Base-by-base conservation (phyloP, 2,797 vertebrate genomes). In the Buphagus erythrorhynchus region DNA sequence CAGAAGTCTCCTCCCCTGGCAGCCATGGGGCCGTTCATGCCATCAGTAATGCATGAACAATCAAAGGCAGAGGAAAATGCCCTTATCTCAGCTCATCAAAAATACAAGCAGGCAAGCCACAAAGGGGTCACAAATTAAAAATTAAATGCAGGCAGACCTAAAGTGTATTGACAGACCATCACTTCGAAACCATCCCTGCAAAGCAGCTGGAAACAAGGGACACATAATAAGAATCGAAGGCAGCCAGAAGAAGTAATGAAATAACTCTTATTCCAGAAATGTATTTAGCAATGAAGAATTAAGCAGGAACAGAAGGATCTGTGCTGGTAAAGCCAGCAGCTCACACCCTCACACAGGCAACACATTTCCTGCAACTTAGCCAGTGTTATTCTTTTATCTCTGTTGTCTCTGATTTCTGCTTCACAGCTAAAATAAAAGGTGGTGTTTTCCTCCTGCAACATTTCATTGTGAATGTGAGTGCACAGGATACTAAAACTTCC, bases 21-120 rank as follows among this genome's bases (percentile, higher is more conserved):
- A 96, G 93, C 85, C 77, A 19, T 19, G 31, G 51, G 88, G 93
- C 94, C 69, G 77, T 20, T 90, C 85, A 74, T 62, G 94, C 90
- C 84, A 92, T 91, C 87, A 88, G 95, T 81, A 96, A 97, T 45
- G 93, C 88, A 88, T 63, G 76, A 94, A 93, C 79, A 90, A 90
- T 83, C 88, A 62, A 72, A 77, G 68, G 45, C 38, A 79, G 62
- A 90, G 81, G 91, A 96, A 96, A 97, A 96, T 86, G 95, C 89
- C 95, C 93, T 96, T 92, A 88, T 81, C 81, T 89, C 86, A 93
- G 93, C 94, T 97, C 97, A 97, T 97, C 96, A 97, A 97, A 98
- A 96, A 97, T 88, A 97, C 96, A 97, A 93, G 94, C 91, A 82
- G 68, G 91, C 74, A 36, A 92, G 76, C 92, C 90, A 71, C 90